Percentiles rank a stretch among this genome's conserved stretches.
Evolutionary conservation across 2,888 invertebrate genomes (phyloP).

Genomic region (Chrysina gloriosa): DNA sequence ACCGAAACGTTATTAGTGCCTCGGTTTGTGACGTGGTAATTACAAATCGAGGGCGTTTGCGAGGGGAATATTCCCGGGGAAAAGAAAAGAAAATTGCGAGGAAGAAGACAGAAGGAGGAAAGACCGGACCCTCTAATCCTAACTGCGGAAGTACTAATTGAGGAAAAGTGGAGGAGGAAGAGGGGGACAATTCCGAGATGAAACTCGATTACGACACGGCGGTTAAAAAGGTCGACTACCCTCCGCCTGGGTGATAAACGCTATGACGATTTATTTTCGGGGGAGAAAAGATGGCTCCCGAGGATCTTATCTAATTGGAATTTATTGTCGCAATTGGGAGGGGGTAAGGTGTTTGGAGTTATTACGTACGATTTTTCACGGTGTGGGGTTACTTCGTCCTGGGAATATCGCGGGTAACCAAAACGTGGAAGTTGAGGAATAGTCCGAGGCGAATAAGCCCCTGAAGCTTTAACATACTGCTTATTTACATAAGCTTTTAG

Average conservation of each 20-base stretch:
- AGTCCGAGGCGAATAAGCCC: too few species aligned
- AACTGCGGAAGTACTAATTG: constrained; percentile 4
- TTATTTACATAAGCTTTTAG: too few species aligned
- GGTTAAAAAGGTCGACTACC: too few species aligned
- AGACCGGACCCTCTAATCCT: background rate
- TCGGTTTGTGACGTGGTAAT: background rate
- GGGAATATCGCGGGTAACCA: too few species aligned
- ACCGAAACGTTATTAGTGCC: background rate
- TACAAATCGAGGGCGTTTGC: background rate
- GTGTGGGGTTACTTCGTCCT: too few species aligned
- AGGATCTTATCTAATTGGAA: constrained; percentile 1
- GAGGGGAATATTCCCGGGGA: background rate
- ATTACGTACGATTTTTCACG: too few species aligned
- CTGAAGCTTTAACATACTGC: too few species aligned
- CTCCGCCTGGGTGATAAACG: background rate
- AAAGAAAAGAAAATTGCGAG: background rate
- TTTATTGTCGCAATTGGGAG: constrained; percentile 10
- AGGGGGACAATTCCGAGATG: background rate
- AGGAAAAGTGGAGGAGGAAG: background rate
- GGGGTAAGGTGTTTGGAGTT: too few species aligned
- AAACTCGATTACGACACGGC: constrained; percentile 6
- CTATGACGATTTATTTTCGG: constrained; percentile 10
- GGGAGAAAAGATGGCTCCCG: background rate
- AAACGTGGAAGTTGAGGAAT: too few species aligned
- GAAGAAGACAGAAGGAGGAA: background rate